Conservation (phyloP, 2,888 invertebrate genomes). For the Phyllotreta cruciferae region DNA sequence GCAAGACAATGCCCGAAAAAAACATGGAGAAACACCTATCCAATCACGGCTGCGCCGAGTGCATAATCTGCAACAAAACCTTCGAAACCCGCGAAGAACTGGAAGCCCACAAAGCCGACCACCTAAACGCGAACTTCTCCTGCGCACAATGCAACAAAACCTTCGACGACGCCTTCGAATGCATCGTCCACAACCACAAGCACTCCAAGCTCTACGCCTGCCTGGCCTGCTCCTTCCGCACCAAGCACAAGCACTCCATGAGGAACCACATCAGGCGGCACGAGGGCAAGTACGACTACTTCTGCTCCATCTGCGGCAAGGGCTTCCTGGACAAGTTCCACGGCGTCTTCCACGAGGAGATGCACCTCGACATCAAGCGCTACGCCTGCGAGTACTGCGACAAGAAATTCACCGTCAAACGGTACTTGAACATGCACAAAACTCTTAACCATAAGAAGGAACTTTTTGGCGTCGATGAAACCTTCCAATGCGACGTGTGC, state of each 20-base stretch:
- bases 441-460: constrained; percentile 53
- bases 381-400: constrained; percentile 52
- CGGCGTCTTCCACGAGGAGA: constrained; percentile 50
- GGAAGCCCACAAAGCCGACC: constrained; percentile 44
- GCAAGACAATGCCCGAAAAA: constrained; percentile 32
- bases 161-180: constrained; percentile 44
- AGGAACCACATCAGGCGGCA: constrained; percentile 46
- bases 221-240: constrained; percentile 44
- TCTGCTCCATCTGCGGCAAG: constrained; percentile 51
- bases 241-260: constrained; percentile 41
- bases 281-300: constrained; percentile 45
- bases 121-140: constrained; percentile 47
- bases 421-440: constrained; percentile 50
- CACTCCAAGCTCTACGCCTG: constrained; percentile 44
- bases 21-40: constrained; percentile 27
- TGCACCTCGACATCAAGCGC: constrained; percentile 51
- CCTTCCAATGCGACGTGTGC: constrained; percentile 50
- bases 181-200: constrained; percentile 42
- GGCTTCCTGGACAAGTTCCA: constrained; percentile 47
- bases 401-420: constrained; percentile 50
- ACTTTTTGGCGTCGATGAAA: constrained; percentile 48
- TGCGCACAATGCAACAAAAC: constrained; percentile 47
- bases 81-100: constrained; percentile 31
- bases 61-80: constrained; percentile 40
- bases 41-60: constrained; percentile 28